phyloP scores from a whole-genome alignment of 2,797 vertebrate species.

The Lacerta viridis region DNA sequence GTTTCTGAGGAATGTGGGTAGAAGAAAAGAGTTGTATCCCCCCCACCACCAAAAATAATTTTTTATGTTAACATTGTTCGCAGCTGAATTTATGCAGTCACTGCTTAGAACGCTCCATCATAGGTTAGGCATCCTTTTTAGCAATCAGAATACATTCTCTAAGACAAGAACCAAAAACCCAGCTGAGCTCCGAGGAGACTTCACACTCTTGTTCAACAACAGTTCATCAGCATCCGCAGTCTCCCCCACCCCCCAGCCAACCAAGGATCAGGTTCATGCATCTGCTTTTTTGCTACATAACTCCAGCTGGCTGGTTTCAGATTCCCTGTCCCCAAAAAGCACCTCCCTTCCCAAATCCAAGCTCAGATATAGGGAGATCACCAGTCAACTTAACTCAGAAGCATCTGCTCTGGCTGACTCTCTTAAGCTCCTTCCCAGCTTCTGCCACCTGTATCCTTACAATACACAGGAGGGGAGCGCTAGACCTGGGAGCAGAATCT shows the following conservation, averaged over 20 bases:
- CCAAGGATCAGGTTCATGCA: neutral
- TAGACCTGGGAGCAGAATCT: too few relatives aligned
- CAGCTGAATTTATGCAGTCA: neutral
- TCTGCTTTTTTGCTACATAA: neutral
- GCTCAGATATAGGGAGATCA: neutral
- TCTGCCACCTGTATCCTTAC: too few relatives aligned
- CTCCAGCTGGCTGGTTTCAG: neutral
- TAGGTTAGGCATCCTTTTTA: neutral
- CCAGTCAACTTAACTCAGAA: neutral
- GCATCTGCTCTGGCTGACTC: neutral
- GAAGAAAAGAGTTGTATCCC: neutral
- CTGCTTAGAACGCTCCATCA: neutral
- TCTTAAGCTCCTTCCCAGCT: too few relatives aligned
- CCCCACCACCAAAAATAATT: too few relatives aligned
- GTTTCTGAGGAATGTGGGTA: neutral
- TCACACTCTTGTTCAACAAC: neutral
- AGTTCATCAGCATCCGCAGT: neutral
- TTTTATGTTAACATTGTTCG: neutral
- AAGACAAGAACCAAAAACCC: neutral
- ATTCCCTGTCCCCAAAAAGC: neutral
- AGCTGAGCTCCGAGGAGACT: neutral
- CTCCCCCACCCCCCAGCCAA: neutral
- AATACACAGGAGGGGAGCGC: too few relatives aligned
- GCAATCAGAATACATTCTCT: too few relatives aligned
- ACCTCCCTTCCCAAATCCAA: neutral